Evolutionary conservation across 2,888 invertebrate species (phyloP).

Genomic region (Lepidocyrtoides sp.): DNA sequence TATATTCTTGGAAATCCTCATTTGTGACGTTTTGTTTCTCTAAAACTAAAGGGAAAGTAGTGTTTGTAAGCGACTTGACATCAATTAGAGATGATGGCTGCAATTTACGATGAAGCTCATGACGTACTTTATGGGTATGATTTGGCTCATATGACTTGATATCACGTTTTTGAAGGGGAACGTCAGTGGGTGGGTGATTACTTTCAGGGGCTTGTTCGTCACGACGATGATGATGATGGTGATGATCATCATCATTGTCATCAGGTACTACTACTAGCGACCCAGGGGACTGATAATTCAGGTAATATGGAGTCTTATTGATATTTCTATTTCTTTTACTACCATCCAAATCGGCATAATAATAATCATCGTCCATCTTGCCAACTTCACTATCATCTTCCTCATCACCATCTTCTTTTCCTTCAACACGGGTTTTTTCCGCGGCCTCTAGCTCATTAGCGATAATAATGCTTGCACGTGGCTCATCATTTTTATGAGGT

Average conservation of each 20-base stretch:
- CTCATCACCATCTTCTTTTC: constrained; percentile 6
- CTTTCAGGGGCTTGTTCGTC: constrained; percentile 32
- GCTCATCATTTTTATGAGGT: constrained; percentile 72
- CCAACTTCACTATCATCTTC: background rate
- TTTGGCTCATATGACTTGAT: constrained; percentile 60
- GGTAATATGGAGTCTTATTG: background rate
- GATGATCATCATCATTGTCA: constrained; percentile 21
- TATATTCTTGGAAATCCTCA: constrained; percentile 8
- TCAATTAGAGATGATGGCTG: constrained; percentile 65
- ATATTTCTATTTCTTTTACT: constrained; percentile 11
- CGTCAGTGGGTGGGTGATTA: constrained; percentile 11
- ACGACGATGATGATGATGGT: too few relatives aligned
- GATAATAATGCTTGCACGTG: background rate
- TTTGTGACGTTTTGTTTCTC: constrained; percentile 15
- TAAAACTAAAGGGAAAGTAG: constrained; percentile 22
- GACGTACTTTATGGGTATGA: constrained; percentile 77
- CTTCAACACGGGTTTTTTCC: background rate
- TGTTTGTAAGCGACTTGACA: constrained; percentile 30
- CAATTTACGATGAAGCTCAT: constrained; percentile 79
- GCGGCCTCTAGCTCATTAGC: constrained; percentile 15
- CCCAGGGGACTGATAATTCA: constrained; percentile 18
- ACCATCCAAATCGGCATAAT: constrained; percentile 23
- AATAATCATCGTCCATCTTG: background rate
- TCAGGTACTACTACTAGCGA: constrained; percentile 65
- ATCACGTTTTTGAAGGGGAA: constrained; percentile 62